Evolutionary conservation across 1,140 invertebrate species (phyloP).

Genomic region (Leptopilina boulardi): DNA sequence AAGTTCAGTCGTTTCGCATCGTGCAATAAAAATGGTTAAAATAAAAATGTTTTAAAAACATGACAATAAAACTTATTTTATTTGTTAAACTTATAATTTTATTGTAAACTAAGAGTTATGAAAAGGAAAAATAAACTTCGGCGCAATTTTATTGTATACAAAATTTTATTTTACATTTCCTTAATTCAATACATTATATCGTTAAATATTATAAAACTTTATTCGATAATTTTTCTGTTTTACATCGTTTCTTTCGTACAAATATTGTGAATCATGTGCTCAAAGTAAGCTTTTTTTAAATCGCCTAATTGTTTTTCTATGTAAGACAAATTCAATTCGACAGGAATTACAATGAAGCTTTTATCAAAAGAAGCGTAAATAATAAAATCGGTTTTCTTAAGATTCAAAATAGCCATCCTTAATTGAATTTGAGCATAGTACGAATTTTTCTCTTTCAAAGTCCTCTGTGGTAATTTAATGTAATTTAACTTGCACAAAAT

Average conservation of each 20-base stretch:
- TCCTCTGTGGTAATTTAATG: conserved; percentile 9
- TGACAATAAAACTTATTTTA: neutral
- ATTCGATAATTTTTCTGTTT: neutral
- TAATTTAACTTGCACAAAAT: conserved; percentile 35
- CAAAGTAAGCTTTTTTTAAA: conserved; percentile 35
- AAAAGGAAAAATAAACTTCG: too few species aligned
- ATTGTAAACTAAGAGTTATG: neutral
- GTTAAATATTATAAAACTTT: too few species aligned
- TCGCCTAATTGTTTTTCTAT: conserved; percentile 15
- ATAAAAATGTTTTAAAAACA: neutral
- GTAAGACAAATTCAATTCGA: conserved; percentile 24
- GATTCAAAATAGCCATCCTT: conserved; percentile 48
- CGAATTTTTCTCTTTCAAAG: conserved; percentile 45
- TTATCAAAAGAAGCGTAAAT: too few species aligned
- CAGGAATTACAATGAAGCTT: conserved; percentile 31
- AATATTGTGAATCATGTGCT: conserved; percentile 35
- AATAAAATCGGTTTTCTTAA: conserved; percentile 42
- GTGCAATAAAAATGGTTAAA: neutral
- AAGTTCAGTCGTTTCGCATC: too few species aligned
- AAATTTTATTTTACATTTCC: too few species aligned
- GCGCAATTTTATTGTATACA: too few species aligned
- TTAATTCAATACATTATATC: too few species aligned
- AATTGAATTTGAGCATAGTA: conserved; percentile 54
- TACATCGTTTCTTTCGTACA: conserved; percentile 15
- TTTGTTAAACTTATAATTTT: neutral